Conservation (phyloP, 2,888 invertebrate genomes). For the Drosophila niveifrons region DNA sequence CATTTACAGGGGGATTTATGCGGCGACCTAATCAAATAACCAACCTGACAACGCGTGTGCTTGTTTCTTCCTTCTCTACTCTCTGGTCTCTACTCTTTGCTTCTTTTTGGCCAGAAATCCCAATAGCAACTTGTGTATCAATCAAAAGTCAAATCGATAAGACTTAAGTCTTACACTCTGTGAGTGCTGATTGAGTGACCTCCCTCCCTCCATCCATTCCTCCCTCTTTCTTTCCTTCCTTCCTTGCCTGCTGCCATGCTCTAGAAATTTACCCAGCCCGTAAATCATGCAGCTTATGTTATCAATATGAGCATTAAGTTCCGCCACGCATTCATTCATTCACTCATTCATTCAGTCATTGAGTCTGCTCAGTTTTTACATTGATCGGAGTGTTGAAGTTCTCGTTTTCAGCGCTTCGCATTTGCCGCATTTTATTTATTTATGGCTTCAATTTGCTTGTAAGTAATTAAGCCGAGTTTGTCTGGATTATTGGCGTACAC, state of each 20-base stretch:
- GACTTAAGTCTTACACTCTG: conserved; percentile 57
- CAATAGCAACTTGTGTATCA: conserved; percentile 59
- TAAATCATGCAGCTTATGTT: conserved; percentile 73
- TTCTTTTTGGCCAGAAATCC: conserved; percentile 27
- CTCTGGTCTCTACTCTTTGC: not conserved
- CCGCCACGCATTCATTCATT: conserved; percentile 10
- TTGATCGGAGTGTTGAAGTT: conserved; percentile 56
- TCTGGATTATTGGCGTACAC: conserved; percentile 67
- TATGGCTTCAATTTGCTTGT: conserved; percentile 77
- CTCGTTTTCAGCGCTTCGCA: conserved; percentile 50
- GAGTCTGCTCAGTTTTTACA: conserved; percentile 22
- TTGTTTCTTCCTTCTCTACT: not conserved
- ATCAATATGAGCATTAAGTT: conserved; percentile 73
- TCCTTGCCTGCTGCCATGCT: not conserved
- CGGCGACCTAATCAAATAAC: conserved; percentile 54
- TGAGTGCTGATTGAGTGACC: conserved; percentile 52
- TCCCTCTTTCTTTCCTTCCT: not conserved
- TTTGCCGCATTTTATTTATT: conserved; percentile 68
- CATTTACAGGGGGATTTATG: conserved; percentile 72
- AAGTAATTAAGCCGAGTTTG: conserved; percentile 76
- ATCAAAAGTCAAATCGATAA: conserved; percentile 80
- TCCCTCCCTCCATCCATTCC: not conserved
- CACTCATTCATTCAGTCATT: not conserved
- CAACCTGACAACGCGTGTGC: conserved; percentile 45
- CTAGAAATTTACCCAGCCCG: conserved; percentile 16